Conservation (phyloP, 2,888 invertebrate species). For the Lepidochitona cinerea region DNA sequence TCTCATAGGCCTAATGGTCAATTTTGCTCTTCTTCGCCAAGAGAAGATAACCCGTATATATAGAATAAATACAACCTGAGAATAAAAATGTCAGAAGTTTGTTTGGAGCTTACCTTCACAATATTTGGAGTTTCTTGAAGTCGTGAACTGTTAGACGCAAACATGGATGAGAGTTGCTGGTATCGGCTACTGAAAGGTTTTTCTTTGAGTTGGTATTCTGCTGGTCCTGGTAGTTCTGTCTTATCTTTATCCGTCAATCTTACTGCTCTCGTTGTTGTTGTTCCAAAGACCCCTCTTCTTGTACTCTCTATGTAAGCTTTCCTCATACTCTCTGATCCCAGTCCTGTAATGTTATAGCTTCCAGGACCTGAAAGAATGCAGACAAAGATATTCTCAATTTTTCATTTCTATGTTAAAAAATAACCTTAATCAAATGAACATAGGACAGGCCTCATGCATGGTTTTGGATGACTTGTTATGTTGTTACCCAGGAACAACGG, state of each 20-base stretch:
- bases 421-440: too few relatives aligned
- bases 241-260: conserved; percentile 59
- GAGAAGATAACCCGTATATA: too few relatives aligned
- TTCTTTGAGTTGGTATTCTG: conserved; percentile 65
- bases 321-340: conserved; percentile 68
- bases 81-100: too few relatives aligned
- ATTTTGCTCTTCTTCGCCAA: too few relatives aligned
- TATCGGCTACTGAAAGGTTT: conserved; percentile 57
- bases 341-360: conserved; percentile 66
- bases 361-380: conserved; percentile 63
- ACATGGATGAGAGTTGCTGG: conserved; percentile 62
- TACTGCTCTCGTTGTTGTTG: conserved; percentile 57
- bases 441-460: too few relatives aligned
- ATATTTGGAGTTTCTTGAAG: conserved; percentile 43
- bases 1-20: too few relatives aligned
- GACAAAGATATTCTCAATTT: too few relatives aligned
- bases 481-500: too few relatives aligned
- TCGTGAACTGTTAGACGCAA: conserved; percentile 64
- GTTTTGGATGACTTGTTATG: too few relatives aligned
- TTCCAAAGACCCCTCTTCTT: conserved; percentile 68
- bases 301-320: conserved; percentile 69
- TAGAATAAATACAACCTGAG: too few relatives aligned
- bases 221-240: conserved; percentile 64
- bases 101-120: conserved; percentile 15
- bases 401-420: too few relatives aligned